phyloP scores from a whole-genome alignment of 2,113 vertebrate genomes.

The Saccopteryx bilineata region DNA sequence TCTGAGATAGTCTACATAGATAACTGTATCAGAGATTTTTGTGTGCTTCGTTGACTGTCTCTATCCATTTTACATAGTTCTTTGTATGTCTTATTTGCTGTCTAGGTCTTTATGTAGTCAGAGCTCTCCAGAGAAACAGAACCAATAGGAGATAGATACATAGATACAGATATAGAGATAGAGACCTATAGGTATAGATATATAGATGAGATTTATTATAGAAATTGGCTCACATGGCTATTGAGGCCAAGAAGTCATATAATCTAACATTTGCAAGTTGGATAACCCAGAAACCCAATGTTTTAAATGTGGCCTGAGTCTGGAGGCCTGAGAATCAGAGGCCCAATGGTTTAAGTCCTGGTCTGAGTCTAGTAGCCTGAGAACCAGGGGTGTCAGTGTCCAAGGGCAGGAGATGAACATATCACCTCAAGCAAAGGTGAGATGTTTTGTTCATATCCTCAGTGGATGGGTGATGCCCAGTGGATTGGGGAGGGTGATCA shows the following conservation, averaged over 20 bases:
- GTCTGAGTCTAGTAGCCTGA: background rate
- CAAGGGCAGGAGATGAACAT: background rate
- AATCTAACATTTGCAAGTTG: too few species aligned
- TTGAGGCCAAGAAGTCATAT: background rate
- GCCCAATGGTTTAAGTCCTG: background rate
- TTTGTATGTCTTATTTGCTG: background rate
- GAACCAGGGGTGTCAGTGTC: background rate
- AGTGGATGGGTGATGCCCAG: background rate
- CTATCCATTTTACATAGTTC: too few species aligned
- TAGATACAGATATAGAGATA: too few species aligned
- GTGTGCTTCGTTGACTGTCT: background rate
- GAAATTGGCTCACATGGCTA: too few species aligned
- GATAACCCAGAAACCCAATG: background rate
- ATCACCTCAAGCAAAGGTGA: background rate
- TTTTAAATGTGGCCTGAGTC: too few species aligned
- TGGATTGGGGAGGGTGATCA: background rate
- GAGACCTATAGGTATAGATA: too few species aligned
- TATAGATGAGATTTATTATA: too few species aligned
- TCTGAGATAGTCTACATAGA: background rate
- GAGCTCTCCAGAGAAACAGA: background rate
- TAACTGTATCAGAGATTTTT: background rate
- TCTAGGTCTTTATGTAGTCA: background rate
- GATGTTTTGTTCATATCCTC: background rate
- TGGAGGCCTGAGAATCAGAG: background rate
- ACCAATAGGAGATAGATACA: background rate